These are phyloP conservation scores for Papilio aristodemus DNA, from an alignment of 1,140 invertebrate genomes.

Conservation along the genomic window DNA sequence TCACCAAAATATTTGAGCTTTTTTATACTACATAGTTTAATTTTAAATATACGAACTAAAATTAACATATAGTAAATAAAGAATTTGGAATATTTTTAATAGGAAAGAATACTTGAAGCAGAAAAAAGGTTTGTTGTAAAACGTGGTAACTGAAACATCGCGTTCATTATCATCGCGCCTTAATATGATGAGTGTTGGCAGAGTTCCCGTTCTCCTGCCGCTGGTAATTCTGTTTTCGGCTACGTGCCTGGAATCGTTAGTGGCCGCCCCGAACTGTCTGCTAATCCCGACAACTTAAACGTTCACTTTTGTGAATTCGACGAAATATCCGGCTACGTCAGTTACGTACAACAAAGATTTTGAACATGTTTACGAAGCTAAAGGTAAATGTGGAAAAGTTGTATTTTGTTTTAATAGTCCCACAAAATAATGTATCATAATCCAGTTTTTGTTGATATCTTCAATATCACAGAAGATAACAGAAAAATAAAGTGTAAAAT, in stretches of 20 bases:
- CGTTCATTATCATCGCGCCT: constrained; percentile 66
- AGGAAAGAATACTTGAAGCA: background rate
- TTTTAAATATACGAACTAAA: too few relatives aligned
- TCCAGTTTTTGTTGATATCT: too few relatives aligned
- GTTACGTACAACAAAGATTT: background rate
- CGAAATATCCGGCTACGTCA: background rate
- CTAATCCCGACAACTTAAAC: constrained; percentile 48
- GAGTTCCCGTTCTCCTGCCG: constrained; percentile 57
- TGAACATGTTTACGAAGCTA: too few relatives aligned
- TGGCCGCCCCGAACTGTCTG: constrained; percentile 50
- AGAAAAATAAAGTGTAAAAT: too few relatives aligned
- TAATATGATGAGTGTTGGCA: constrained; percentile 74
- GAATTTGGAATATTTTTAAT: background rate
- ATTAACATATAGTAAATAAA: too few relatives aligned
- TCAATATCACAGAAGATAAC: too few relatives aligned
- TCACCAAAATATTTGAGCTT: too few relatives aligned
- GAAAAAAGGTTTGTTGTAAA: constrained; percentile 8
- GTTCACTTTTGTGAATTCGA: constrained; percentile 30
- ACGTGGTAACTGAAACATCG: constrained; percentile 41
- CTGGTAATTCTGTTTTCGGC: constrained; percentile 66
- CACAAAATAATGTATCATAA: too few relatives aligned
- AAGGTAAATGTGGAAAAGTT: too few relatives aligned
- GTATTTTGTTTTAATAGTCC: too few relatives aligned
- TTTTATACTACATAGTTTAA: too few relatives aligned
- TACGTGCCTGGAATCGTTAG: constrained; percentile 66